Evolutionary conservation across 2,797 vertebrate genomes (phyloP).

Genomic region (Acanthurus leucopareius): DNA sequence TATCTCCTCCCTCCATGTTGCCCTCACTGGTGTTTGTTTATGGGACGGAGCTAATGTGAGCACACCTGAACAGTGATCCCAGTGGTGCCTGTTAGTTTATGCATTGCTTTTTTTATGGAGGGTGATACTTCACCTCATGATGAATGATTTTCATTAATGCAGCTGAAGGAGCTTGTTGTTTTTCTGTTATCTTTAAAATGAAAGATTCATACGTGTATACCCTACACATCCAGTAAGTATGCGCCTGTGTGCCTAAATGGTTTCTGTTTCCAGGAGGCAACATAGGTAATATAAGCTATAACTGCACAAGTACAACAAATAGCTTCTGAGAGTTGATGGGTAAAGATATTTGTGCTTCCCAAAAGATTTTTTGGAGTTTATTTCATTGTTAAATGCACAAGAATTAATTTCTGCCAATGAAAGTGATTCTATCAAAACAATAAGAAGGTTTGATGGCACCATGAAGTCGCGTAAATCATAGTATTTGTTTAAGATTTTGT

Average conservation of each 20-base stretch:
- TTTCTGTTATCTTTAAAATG: constrained; percentile 31
- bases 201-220: constrained; percentile 36
- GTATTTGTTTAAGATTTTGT: no score
- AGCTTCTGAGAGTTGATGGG: no score
- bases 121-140: constrained; percentile 24
- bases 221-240: constrained; percentile 31
- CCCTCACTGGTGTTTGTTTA: constrained; percentile 37
- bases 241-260: constrained; percentile 4
- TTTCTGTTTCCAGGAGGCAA: constrained; percentile 27
- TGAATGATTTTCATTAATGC: constrained; percentile 37
- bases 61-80: not conserved
- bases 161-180: constrained; percentile 33
- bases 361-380: no score
- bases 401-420: no score
- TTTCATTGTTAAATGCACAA: no score
- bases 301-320: no score
- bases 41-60: constrained; percentile 34
- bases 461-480: no score
- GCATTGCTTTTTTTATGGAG: constrained; percentile 12
- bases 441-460: no score
- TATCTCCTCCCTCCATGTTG: constrained; percentile 28
- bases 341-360: no score
- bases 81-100: constrained; percentile 10
- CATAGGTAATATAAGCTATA: constrained; percentile 15
- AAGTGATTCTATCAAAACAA: no score